phyloP scores from a whole-genome alignment of 2,113 vertebrate species.

The Setophaga coronata region DNA sequence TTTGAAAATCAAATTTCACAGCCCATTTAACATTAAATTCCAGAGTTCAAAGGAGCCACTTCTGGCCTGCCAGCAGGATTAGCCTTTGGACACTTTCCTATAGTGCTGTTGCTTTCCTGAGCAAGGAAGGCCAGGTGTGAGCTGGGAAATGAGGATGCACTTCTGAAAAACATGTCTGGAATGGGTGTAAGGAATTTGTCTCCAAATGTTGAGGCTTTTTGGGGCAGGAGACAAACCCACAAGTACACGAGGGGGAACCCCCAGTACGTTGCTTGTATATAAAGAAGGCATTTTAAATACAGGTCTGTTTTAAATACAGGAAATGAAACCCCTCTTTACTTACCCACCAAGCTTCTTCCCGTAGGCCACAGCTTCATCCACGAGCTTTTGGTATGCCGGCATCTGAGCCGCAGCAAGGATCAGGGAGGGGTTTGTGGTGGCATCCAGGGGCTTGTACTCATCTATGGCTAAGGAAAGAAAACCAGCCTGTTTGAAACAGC shows the following conservation, averaged over 20 bases:
- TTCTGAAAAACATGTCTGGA: background rate
- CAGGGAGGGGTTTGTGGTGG: constrained; percentile 96
- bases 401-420: constrained; percentile 95
- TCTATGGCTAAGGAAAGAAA: constrained; percentile 84
- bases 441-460: constrained; percentile 95
- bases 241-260: background rate
- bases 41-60: background rate
- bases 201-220: background rate
- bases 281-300: background rate
- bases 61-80: background rate
- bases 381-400: constrained; percentile 85
- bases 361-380: constrained; percentile 89
- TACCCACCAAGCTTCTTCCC: constrained; percentile 88
- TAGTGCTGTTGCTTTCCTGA: background rate
- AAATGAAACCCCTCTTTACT: constrained; percentile 6
- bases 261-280: accelerated
- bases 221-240: background rate
- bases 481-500: background rate
- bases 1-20: background rate
- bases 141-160: background rate
- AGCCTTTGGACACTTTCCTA: background rate
- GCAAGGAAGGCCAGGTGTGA: background rate
- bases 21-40: background rate
- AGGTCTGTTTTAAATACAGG: background rate
- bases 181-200: accelerated